Conservation (phyloP, 2,797 vertebrate genomes). For the Helostoma temminkii region DNA sequence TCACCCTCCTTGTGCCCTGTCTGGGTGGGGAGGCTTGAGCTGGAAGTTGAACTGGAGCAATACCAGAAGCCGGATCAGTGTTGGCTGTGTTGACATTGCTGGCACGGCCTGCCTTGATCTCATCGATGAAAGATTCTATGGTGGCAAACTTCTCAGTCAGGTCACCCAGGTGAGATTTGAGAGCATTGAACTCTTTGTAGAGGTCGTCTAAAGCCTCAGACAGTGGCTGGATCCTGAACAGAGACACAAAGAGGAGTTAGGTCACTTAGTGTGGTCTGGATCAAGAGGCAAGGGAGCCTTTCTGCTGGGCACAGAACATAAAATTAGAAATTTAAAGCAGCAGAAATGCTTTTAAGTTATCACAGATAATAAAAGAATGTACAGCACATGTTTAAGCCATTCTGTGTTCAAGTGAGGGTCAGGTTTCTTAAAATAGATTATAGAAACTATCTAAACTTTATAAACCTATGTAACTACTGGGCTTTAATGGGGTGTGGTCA, state of each 20-base stretch:
- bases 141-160: constrained; percentile 82
- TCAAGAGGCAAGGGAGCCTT: neutral
- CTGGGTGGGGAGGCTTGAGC: constrained; percentile 15
- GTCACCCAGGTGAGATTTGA: constrained; percentile 84
- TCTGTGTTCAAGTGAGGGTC: neutral
- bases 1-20: constrained; percentile 64
- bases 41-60: neutral
- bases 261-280: neutral
- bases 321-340: neutral
- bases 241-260: neutral
- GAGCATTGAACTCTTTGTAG: constrained; percentile 86
- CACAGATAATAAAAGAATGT: neutral
- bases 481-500: constrained; percentile 15
- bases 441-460: neutral
- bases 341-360: neutral
- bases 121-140: constrained; percentile 84
- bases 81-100: neutral
- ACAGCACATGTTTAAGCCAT: neutral
- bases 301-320: neutral
- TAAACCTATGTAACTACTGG: constrained; percentile 26
- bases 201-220: constrained; percentile 85
- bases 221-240: constrained; percentile 82
- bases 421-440: neutral
- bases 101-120: constrained; percentile 72
- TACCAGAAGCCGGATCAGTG: neutral